Percentiles rank a stretch among this genome's conserved stretches.
phyloP scores from a whole-genome alignment of 2,113 vertebrate species.

The Sceloporus tristichus region DNA sequence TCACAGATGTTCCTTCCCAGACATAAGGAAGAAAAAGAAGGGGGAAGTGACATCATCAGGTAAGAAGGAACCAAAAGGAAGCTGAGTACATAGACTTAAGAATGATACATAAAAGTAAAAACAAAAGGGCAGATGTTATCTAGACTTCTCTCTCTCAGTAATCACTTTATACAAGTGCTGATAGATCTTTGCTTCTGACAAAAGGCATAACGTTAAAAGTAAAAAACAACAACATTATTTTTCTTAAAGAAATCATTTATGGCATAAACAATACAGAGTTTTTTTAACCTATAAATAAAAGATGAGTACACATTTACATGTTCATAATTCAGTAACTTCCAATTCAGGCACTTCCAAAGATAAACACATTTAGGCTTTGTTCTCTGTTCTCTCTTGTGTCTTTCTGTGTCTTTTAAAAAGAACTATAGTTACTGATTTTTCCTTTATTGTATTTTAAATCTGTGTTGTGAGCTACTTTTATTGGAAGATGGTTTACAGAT shows the following conservation, averaged over 20 bases:
- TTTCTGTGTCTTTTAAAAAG: not conserved
- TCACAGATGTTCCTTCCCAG: no score
- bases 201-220: constrained; percentile 19
- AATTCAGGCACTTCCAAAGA: not conserved
- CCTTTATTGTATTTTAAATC: not conserved
- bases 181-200: not conserved
- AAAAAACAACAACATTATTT: not conserved
- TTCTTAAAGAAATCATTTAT: not conserved
- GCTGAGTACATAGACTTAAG: no score
- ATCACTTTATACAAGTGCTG: no score
- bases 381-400: not conserved
- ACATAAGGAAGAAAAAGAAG: no score
- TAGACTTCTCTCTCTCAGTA: no score
- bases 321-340: not conserved
- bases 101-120: no score
- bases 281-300: not conserved
- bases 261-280: not conserved
- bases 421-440: not conserved
- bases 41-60: no score
- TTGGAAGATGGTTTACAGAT: not conserved
- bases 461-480: not conserved
- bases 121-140: no score
- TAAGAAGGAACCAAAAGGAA: no score
- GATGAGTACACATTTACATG: not conserved
- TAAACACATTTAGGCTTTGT: not conserved